A percentile compares a stretch with the other conserved stretches of the same genome.
Conservation (phyloP, 2,113 vertebrate genomes). For the Platysternon megacephalum region DNA sequence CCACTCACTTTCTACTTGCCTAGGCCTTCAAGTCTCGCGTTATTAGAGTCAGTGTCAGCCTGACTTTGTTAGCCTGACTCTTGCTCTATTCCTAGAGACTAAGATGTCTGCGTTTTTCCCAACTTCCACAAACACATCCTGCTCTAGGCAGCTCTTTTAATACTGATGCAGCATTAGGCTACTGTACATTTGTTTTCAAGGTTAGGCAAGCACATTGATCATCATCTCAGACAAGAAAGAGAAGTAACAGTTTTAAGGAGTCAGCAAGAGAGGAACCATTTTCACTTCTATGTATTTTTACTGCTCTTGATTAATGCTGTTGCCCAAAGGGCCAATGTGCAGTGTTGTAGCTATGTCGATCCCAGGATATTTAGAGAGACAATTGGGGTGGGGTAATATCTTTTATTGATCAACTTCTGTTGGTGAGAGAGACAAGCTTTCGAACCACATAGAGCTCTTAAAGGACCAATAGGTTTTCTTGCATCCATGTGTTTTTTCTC, state of each 20-base stretch:
- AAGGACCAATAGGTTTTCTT: neutral
- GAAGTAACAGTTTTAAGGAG: neutral
- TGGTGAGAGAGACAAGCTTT: no score
- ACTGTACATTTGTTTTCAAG: neutral
- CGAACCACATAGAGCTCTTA: no score
- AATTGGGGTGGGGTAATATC: no score
- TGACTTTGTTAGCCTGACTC: no score
- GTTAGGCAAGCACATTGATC: fast-evolving
- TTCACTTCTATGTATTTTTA: neutral
- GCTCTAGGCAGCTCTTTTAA: neutral
- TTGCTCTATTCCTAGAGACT: no score
- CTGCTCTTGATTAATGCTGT: neutral
- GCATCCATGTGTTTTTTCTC: neutral
- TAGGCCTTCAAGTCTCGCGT: no score
- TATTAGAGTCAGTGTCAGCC: no score
- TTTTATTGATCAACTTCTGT: no score
- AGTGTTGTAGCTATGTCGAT: no score
- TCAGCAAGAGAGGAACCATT: neutral
- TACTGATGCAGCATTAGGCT: neutral
- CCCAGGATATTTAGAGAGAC: no score
- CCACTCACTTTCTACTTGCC: no score
- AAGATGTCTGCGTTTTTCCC: no score
- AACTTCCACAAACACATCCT: neutral
- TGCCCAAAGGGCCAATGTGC: neutral
- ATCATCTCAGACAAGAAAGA: fast-evolving